Base-by-base conservation (phyloP, 1,140 invertebrate species). In the Meloidogyne exigua region DNA sequence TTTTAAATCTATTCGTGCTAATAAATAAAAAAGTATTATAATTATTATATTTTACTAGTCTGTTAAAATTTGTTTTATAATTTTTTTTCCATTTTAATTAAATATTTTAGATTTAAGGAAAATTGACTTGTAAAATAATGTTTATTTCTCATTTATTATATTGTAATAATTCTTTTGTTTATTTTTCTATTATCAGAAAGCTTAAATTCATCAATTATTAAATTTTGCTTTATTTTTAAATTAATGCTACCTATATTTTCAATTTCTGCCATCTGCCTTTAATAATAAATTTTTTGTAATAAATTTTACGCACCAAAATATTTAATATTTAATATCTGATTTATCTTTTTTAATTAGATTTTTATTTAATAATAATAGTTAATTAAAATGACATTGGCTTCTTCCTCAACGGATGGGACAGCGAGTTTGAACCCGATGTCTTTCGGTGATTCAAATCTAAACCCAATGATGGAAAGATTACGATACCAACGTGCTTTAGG, bases 401-500 rank as follows among this genome's bases (percentile, higher is more conserved):
- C 75, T 39, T 78, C 44, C 21, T 67, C 74, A 39, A 78, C 78
- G 15, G 76, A 78, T 68, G 76, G 76, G 15, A 15, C 64, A 5
- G 63, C 36, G 4, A 67, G 44, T 39, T 80, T 76, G 26, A 81
- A 44, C 64, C 79, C 79, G 44, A 79, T 79, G 78, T 81, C 78
- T 21, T 79, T 79, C 42, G 26, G 21, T 18, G 78, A 79, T 49
- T 25, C 39, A 42, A 63, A 62, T 62, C 25, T 63, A 26, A 36
- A 63, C 28, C 49, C 78, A 18, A 76, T 81, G 39, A 49, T 79
- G 62, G 78, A 79, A 62, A 63, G 78, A 12, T 32, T 79, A 36
- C 25, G 78, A 32, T 82, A 80, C n/a, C 75, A 82, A 25, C 65
- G 68, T 25, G 25, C 71, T 12, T 76, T 76, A 4, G 72, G 79